Evolutionary conservation across 1,140 invertebrate genomes (phyloP).

Genomic region (Lepidurus arcticus): DNA sequence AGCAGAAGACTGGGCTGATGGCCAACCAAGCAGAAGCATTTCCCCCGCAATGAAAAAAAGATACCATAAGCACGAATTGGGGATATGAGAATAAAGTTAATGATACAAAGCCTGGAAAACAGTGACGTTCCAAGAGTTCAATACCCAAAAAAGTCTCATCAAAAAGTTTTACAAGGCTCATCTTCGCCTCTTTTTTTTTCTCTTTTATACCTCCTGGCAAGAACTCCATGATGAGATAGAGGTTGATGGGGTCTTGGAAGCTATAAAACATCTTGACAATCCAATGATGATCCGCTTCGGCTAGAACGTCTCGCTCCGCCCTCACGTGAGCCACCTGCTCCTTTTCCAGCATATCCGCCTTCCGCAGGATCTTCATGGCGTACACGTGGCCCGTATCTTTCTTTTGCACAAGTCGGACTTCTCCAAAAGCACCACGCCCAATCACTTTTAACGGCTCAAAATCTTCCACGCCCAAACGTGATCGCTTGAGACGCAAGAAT

Average conservation of each 20-base stretch:
- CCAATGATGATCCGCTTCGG: constrained; percentile 99
- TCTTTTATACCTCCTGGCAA: constrained; percentile 74
- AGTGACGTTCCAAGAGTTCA: constrained; percentile 4
- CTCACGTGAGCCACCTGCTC: constrained; percentile 98
- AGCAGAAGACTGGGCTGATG: background rate
- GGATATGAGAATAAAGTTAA: constrained; percentile 25
- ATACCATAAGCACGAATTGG: background rate
- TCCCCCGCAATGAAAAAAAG: background rate
- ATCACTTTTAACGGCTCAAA: constrained; percentile 87
- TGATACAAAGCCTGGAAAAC: background rate
- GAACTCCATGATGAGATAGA: constrained; percentile 99
- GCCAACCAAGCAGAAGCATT: background rate
- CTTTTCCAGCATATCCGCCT: constrained; percentile 98
- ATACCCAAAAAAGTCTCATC: constrained; percentile 1
- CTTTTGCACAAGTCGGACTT: constrained; percentile 91
- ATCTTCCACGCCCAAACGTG: constrained; percentile 93
- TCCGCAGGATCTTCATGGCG: constrained; percentile 99
- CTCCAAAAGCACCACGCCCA: constrained; percentile 35
- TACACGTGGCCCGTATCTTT: constrained; percentile 99
- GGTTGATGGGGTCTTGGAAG: constrained; percentile 95
- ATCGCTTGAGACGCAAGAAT: constrained; percentile 91
- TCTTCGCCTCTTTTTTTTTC: constrained; percentile 2
- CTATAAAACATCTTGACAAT: constrained; percentile 99
- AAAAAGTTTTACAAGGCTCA: background rate
- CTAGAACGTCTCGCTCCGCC: constrained; percentile 95